phyloP scores from a whole-genome alignment of 2,113 vertebrate species.

The Stegastes partitus region DNA sequence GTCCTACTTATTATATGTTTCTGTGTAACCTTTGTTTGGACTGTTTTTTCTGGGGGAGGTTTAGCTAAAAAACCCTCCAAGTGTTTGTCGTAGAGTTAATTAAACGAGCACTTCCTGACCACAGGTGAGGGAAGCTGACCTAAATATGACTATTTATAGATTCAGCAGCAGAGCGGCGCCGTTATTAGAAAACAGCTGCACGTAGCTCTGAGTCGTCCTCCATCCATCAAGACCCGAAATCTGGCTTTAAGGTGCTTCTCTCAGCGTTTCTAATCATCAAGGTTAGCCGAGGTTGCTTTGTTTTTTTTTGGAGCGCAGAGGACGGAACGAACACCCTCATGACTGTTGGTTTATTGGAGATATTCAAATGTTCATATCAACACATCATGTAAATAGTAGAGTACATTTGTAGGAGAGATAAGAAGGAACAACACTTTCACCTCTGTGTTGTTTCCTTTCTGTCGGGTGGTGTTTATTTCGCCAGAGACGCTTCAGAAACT shows the following conservation, averaged over 20 bases:
- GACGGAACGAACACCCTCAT: slow-evolving; percentile 2
- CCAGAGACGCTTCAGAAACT: slow-evolving; percentile 1
- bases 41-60: slow-evolving; percentile 1
- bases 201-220: background rate
- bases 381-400: slow-evolving; percentile 29
- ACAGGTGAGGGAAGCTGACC: slow-evolving; percentile 16
- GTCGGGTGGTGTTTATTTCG: no score
- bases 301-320: no score
- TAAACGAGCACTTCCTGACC: background rate
- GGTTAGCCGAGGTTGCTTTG: background rate
- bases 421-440: slow-evolving; percentile 2
- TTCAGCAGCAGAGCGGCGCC: background rate
- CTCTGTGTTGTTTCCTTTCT: background rate
- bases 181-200: accelerated
- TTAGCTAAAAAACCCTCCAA: background rate
- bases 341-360: background rate
- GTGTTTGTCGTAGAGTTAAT: slow-evolving; percentile 13
- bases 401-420: slow-evolving; percentile 11
- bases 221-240: slow-evolving; percentile 10
- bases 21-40: slow-evolving; percentile 36
- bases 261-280: background rate
- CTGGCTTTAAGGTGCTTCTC: background rate
- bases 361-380: slow-evolving; percentile 49
- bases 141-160: slow-evolving; percentile 28
- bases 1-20: slow-evolving; percentile 24